Conservation (phyloP, 2,888 invertebrate species). For the Thecocarcelia acutangulata region DNA sequence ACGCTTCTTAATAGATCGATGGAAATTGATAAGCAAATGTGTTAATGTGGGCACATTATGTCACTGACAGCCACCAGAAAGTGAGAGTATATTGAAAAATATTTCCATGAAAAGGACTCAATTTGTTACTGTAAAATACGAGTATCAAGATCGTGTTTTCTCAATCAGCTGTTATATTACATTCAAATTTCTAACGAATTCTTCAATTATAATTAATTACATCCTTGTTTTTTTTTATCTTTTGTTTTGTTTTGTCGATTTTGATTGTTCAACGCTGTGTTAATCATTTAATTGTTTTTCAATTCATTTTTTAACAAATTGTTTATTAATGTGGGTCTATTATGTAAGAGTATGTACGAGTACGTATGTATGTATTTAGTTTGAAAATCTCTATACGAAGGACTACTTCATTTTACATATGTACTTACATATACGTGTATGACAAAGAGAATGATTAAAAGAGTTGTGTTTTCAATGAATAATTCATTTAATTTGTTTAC, state of each 20-base stretch:
- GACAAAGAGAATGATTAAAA: background rate
- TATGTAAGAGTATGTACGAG: too few relatives aligned
- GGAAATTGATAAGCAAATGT: constrained; percentile 42
- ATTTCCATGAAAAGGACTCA: constrained; percentile 45
- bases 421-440: too few relatives aligned
- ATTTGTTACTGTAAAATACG: constrained; percentile 14
- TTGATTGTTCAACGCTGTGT: constrained; percentile 17
- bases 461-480: too few relatives aligned
- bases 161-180: constrained; percentile 14
- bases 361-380: constrained; percentile 31
- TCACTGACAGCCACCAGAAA: constrained; percentile 15
- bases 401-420: background rate
- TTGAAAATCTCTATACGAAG: background rate
- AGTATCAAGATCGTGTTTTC: constrained; percentile 37
- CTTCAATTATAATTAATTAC: background rate
- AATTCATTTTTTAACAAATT: constrained; percentile 35
- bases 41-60: constrained; percentile 71
- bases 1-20: constrained; percentile 8
- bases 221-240: constrained; percentile 4
- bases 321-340: constrained; percentile 52
- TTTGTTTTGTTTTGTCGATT: background rate
- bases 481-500: too few relatives aligned
- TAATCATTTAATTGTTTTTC: constrained; percentile 28
- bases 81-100: background rate
- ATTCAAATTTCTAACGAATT: constrained; percentile 51